Evolutionary conservation across 2,888 invertebrate species (phyloP), one percentile per base, ranked within the genome.

Genomic region (Latrodectus hesperus): DNA sequence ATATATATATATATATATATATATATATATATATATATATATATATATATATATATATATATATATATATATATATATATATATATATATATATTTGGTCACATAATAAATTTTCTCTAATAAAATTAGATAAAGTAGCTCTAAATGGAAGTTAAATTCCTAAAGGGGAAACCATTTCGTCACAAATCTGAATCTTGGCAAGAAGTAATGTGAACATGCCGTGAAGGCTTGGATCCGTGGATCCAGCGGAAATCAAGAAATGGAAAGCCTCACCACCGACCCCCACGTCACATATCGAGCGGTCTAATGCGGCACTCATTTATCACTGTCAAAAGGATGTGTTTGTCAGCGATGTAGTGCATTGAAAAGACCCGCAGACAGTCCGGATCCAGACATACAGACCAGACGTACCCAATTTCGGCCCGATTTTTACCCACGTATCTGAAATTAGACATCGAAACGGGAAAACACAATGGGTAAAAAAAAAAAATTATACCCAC

Each of bases 311-410:
- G 67, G 75, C 16, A 82, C 65, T 84, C 84, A 84, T 84, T 84
- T 84, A 78, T 84, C 84, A 84, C 65, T 84, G 84, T 84, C 84
- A 84, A 38, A 78, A 84, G 72, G 84, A 84, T 74, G 84, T 84
- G 84, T 84, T 84, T 84, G 82, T 84, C 71, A 71, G 76, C 55
- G 49, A 65, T n/a, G 17, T 17, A 68, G 51, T 68, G 70, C 74
- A 70, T 53, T 38, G 70, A 78, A 74, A 67, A 38, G 17, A 38
- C 67, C 67, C 55, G 38, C 51, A 80, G 80, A 80, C 71, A 14
- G 55, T 9, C 16, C 70, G 60, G 38, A 38, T 38, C 76, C 84
- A 84, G 84, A 84, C 84, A 53, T 22, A 51, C 17, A 72, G 84
- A 84, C 84, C 84, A 84, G 84, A 84, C 84, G 78, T 17, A 78